Evolutionary conservation across 2,797 vertebrate genomes (phyloP), one percentile per base, ranked within the genome.

Genomic region (Periophthalmus magnuspinnatus): DNA sequence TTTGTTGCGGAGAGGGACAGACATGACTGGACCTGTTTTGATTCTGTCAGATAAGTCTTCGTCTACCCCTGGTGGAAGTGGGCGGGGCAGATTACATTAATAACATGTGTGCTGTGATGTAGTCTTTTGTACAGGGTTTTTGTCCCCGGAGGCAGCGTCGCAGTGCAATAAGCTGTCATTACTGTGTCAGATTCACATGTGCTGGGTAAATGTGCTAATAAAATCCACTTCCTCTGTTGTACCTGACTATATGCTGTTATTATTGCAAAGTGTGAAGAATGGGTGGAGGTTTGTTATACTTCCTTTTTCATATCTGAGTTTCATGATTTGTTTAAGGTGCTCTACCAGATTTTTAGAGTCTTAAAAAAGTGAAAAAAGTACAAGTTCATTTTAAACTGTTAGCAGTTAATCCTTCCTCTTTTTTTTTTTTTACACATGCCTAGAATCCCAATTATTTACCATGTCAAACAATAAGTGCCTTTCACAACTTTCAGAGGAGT

Each of bases 81-180:
- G 52, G 50, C 54, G 21, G 28, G 1, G 17, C 32, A 54, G 34
- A 54, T 67, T 56, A 24, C 34, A 41, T 61, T 61, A 61, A 61
- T 61, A 61, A 61, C 36, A 61, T 3, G 59, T 38, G 58, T 36
- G 34, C 59, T 61, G n/a, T 61, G 59, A 61, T 61, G 59, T 41
- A 0, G 59, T 38, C 33, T 61, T 61, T 61, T 61, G 59, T 61
- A 38, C 33, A 22, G 59, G 59, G 59, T 61, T 60, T 45, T 58
- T 21, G 59, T 17, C 10, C 34, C 59, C n/a, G 11, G 59, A 41
- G 59, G 59, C 34, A 38, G 59, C 17, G 11, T 16, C 22, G 10
- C 55, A 10, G 55, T 32, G 24, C 55, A 57, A 57, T 14, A n/a
- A 7, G 57, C 14, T 59, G 57, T 59, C 8, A 59, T 59, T 59